Conservation (phyloP, 2,797 vertebrate genomes). For the Urosaurus nigricauda region DNA sequence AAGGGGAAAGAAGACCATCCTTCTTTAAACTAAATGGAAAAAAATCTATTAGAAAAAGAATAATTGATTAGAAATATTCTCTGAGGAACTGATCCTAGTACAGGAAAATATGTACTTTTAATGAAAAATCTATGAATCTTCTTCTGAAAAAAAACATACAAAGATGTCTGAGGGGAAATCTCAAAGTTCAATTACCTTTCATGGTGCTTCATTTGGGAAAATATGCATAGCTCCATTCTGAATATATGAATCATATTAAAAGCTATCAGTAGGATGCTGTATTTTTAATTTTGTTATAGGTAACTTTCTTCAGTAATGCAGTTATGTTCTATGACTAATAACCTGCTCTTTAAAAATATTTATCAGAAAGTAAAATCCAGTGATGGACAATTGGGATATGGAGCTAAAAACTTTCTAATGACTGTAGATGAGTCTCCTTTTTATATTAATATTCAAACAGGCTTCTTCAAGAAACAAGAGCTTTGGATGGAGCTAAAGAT, state of each 20-base stretch:
- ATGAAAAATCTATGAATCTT: constrained; percentile 44
- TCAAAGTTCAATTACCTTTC: background rate
- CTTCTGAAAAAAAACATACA: constrained; percentile 25
- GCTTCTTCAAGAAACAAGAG: constrained; percentile 19
- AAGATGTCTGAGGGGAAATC: constrained; percentile 6
- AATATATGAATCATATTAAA: background rate
- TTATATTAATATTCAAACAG: background rate
- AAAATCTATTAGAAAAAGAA: constrained; percentile 13
- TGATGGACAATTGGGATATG: background rate
- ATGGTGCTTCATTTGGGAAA: constrained; percentile 54
- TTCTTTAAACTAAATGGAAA: constrained; percentile 32
- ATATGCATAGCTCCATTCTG: background rate
- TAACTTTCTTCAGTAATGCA: background rate
- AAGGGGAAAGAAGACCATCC: background rate
- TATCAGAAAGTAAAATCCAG: constrained; percentile 3
- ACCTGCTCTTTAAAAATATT: background rate
- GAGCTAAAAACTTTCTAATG: constrained; percentile 16
- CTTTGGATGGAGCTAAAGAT: constrained; percentile 33
- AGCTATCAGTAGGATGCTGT: background rate
- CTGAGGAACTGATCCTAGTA: constrained; percentile 29
- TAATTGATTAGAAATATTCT: constrained; percentile 31
- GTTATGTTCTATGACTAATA: background rate
- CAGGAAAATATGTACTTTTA: constrained; percentile 12
- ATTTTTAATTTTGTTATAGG: background rate
- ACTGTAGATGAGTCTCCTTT: background rate